phyloP scores from a whole-genome alignment of 2,797 vertebrate genomes.

The Acrossocheilus fasciatus region DNA sequence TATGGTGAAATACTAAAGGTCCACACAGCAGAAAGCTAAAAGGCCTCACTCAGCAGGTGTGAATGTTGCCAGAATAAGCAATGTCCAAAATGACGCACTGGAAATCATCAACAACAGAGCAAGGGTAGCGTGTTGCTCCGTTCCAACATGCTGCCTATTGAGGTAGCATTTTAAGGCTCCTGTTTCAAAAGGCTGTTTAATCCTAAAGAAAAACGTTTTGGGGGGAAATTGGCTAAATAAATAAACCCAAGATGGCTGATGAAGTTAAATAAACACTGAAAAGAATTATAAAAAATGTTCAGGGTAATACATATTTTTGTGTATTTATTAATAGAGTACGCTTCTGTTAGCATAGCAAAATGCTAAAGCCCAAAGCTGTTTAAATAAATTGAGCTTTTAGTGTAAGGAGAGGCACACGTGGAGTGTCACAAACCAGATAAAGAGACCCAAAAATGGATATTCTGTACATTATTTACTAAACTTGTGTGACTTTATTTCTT shows the following conservation, averaged over 20 bases:
- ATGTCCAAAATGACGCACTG: constrained; percentile 74
- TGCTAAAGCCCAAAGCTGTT: not conserved
- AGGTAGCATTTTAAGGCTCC: constrained; percentile 10
- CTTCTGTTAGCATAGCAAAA: not conserved
- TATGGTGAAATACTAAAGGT: constrained; percentile 34
- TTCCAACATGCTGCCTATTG: constrained; percentile 10
- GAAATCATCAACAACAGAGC: constrained; percentile 66
- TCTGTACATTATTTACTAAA: not conserved
- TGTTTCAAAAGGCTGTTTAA: not conserved
- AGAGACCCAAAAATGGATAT: not conserved
- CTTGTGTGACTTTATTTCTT: not conserved
- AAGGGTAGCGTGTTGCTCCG: constrained; percentile 55
- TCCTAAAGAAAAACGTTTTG: not conserved
- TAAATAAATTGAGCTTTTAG: not conserved
- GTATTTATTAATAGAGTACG: not conserved
- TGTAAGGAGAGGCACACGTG: not conserved
- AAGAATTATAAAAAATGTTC: not conserved
- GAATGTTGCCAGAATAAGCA: constrained; percentile 73
- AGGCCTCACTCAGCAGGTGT: constrained; percentile 72
- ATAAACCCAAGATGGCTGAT: not conserved
- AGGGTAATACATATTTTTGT: not conserved
- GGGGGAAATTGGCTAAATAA: not conserved
- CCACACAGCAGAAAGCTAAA: constrained; percentile 63
- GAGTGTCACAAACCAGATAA: not conserved
- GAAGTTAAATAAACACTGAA: not conserved